Conservation (phyloP, 1,140 invertebrate genomes). For the Bombus waltoni region DNA sequence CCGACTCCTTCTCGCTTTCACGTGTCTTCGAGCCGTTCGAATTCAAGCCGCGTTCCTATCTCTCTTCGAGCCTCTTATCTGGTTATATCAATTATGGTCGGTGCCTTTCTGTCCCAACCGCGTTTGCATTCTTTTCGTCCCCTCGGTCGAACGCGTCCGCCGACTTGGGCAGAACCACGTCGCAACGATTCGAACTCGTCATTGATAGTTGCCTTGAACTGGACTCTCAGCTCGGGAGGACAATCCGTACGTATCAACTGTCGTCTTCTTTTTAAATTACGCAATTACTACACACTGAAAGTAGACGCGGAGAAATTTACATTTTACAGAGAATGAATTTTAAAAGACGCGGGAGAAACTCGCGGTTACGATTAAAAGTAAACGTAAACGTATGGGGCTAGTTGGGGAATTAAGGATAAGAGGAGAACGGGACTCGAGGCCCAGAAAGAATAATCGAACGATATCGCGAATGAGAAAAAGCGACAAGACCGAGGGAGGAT, state of each 20-base stretch:
- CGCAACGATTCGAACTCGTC: background rate
- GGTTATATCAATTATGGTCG: slow-evolving; percentile 62
- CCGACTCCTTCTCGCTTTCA: background rate
- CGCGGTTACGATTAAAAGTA: too few relatives aligned
- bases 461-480: too few relatives aligned
- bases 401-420: too few relatives aligned
- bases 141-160: background rate
- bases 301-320: background rate
- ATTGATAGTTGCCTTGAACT: slow-evolving; percentile 10
- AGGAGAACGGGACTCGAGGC: too few relatives aligned
- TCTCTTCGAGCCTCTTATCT: slow-evolving; percentile 50
- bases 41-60: slow-evolving; percentile 52
- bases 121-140: slow-evolving; percentile 53
- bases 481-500: background rate
- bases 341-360: background rate
- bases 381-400: too few relatives aligned
- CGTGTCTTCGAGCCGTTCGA: slow-evolving; percentile 7
- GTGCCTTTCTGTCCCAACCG: slow-evolving; percentile 21
- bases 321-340: background rate
- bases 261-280: background rate
- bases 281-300: background rate
- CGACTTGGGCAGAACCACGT: background rate
- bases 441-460: too few relatives aligned
- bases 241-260: background rate
- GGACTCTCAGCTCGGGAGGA: background rate